These are phyloP conservation scores for Reticulitermes speratus DNA, from an alignment of 1,140 invertebrate species.

Conservation along the genomic window DNA sequence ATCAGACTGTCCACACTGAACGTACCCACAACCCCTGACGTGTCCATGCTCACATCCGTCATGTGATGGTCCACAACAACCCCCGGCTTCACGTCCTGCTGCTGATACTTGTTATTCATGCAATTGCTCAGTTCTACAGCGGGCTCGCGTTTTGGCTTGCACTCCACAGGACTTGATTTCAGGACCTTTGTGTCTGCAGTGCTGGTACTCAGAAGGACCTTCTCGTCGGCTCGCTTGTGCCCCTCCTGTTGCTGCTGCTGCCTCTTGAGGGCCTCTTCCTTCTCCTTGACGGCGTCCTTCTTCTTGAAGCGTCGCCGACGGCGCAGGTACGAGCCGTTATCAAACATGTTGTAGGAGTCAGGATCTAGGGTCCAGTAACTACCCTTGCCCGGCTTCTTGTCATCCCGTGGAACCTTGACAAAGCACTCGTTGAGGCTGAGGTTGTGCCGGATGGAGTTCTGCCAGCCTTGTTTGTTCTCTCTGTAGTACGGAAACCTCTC, in stretches of 20 bases:
- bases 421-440: constrained; percentile 98
- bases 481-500: constrained; percentile 96
- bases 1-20: constrained; percentile 34
- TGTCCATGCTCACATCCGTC: constrained; percentile 29
- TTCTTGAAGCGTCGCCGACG: constrained; percentile 92
- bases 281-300: constrained; percentile 86
- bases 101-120: constrained; percentile 27
- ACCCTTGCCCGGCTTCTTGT: constrained; percentile 95
- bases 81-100: constrained; percentile 28
- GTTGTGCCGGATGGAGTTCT: constrained; percentile 96
- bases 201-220: background rate
- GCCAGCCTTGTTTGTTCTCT: constrained; percentile 96
- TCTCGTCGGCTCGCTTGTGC: constrained; percentile 11
- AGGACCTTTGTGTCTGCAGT: background rate
- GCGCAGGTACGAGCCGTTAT: constrained; percentile 94
- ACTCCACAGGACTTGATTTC: background rate
- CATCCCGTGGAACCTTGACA: constrained; percentile 87
- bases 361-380: constrained; percentile 98
- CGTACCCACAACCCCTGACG: constrained; percentile 17
- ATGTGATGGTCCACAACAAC: constrained; percentile 28
- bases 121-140: constrained; percentile 27
- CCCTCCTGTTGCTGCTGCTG: constrained; percentile 53
- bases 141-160: constrained; percentile 31
- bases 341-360: constrained; percentile 97
- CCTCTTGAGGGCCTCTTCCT: constrained; percentile 80